phyloP scores from a whole-genome alignment of 2,888 invertebrate species.

The Lithodes maja region DNA sequence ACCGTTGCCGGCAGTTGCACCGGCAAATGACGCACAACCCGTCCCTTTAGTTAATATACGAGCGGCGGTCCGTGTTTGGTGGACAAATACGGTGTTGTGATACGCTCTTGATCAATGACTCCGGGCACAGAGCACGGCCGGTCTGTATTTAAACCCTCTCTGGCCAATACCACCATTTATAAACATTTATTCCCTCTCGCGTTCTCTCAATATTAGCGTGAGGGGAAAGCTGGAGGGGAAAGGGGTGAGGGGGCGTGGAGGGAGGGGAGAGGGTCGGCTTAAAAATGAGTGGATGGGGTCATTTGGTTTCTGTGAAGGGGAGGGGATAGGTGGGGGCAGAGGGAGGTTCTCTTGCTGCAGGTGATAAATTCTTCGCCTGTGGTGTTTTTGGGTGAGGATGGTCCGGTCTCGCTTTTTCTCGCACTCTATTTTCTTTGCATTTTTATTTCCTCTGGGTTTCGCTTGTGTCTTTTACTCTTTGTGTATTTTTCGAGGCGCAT shows the following conservation, averaged over 20 bases:
- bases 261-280: background rate
- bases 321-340: background rate
- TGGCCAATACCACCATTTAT: constrained; percentile 50
- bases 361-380: constrained; percentile 35
- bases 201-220: constrained; percentile 60
- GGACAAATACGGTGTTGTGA: constrained; percentile 55
- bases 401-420: background rate
- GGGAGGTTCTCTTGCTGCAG: background rate
- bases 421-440: background rate
- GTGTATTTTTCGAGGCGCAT: background rate
- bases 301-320: constrained; percentile 14
- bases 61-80: constrained; percentile 36
- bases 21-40: constrained; percentile 40
- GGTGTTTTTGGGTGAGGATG: constrained; percentile 1
- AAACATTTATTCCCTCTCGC: constrained; percentile 62
- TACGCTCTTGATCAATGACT: constrained; percentile 53
- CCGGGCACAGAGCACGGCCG: constrained; percentile 28
- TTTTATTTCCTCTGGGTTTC: background rate
- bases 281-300: constrained; percentile 42
- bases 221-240: background rate
- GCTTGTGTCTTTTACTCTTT: background rate
- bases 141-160: constrained; percentile 46
- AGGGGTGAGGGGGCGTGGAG: background rate
- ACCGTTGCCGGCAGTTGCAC: background rate
- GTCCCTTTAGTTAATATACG: constrained; percentile 43